phyloP scores from a whole-genome alignment of 1,140 invertebrate genomes.

The Agraylea sexmaculata region DNA sequence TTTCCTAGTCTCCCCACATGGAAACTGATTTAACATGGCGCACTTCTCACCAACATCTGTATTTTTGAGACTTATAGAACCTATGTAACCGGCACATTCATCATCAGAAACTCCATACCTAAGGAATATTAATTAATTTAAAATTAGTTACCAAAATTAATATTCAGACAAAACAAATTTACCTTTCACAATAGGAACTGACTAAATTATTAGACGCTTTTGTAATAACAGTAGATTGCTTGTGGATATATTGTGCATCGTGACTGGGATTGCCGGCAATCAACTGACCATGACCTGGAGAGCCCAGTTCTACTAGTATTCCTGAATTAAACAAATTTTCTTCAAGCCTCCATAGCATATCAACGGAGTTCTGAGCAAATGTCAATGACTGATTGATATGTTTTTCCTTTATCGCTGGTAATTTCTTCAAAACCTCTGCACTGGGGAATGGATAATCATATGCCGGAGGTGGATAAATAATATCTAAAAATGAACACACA shows the following conservation, averaged over 20 bases:
- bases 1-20: conserved; percentile 33
- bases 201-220: conserved; percentile 49
- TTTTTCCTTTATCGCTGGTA: conserved; percentile 35
- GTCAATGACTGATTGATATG: conserved; percentile 42
- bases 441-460: conserved; percentile 39
- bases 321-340: conserved; percentile 41
- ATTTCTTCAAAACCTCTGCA: conserved; percentile 29
- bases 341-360: conserved; percentile 44
- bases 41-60: conserved; percentile 41
- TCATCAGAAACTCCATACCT: conserved; percentile 41
- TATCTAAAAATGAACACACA: conserved; percentile 26
- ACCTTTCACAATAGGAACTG: conserved; percentile 40
- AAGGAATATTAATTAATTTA: conserved; percentile 21
- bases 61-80: conserved; percentile 40
- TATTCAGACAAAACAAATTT: conserved; percentile 11
- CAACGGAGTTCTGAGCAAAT: conserved; percentile 38
- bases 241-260: conserved; percentile 46
- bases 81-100: conserved; percentile 48
- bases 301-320: conserved; percentile 38
- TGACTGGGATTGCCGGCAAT: conserved; percentile 43
- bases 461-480: conserved; percentile 35
- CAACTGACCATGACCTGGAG: conserved; percentile 46
- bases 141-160: not conserved
- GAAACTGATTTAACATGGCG: conserved; percentile 29
- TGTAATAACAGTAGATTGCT: conserved; percentile 44